Percentiles rank a stretch among this genome's conserved stretches.
Evolutionary conservation across 2,113 vertebrate genomes (phyloP).

Genomic region (Gracilinanus agilis): DNA sequence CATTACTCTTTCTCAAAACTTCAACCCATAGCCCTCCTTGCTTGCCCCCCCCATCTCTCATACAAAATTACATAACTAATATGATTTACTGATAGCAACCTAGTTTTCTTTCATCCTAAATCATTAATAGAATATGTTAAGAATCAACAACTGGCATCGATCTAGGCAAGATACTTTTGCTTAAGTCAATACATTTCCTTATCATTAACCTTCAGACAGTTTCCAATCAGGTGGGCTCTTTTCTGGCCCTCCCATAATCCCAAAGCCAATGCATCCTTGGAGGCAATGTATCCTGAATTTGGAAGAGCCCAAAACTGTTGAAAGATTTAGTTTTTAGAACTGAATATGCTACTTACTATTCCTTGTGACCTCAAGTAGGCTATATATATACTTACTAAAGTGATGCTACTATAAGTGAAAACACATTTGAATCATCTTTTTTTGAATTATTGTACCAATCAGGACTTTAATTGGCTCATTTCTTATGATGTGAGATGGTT

Average conservation of each 20-base stretch:
- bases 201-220: background rate
- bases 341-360: fast-evolving
- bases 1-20: background rate
- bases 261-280: background rate
- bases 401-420: background rate
- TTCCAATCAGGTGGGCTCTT: background rate
- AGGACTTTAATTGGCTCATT: background rate
- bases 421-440: background rate
- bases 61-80: too few species aligned
- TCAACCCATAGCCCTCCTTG: background rate
- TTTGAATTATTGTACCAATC: background rate
- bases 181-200: background rate
- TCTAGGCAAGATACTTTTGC: background rate
- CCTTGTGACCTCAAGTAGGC: background rate
- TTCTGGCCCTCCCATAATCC: background rate
- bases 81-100: background rate
- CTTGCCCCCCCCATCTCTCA: background rate
- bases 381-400: background rate
- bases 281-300: background rate
- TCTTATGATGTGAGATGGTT: background rate
- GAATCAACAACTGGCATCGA: background rate
- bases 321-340: background rate
- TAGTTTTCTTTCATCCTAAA: background rate
- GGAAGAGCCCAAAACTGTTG: background rate
- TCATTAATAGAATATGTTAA: conserved; percentile 37